Conservation (phyloP, 2,797 vertebrate species). For the Gymnodraco acuticeps region DNA sequence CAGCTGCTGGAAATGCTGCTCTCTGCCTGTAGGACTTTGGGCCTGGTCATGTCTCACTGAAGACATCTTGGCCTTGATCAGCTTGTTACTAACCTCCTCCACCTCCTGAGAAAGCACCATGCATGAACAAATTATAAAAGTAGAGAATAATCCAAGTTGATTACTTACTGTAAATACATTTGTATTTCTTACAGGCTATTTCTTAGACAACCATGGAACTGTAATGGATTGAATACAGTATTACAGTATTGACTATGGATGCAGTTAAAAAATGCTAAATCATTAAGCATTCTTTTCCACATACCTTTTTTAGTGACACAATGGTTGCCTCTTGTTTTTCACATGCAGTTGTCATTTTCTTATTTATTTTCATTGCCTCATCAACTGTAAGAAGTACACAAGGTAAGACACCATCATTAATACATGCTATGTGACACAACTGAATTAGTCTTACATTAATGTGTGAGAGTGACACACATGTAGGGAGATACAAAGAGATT, state of each 20-base stretch:
- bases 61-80: slow-evolving; percentile 89
- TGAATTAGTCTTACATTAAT: not conserved
- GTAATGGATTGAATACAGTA: not conserved
- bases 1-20: slow-evolving; percentile 89
- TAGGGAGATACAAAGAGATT: not conserved
- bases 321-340: slow-evolving; percentile 87
- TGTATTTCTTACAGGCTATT: not conserved
- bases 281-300: not conserved
- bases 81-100: slow-evolving; percentile 86
- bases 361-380: slow-evolving; percentile 90
- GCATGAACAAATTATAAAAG: slow-evolving; percentile 3
- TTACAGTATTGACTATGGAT: not conserved
- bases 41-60: slow-evolving; percentile 82
- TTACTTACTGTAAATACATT: not conserved
- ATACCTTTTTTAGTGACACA: slow-evolving; percentile 88
- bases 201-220: not conserved
- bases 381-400: slow-evolving; percentile 82
- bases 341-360: slow-evolving; percentile 86
- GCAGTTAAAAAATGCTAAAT: not conserved
- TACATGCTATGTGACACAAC: not conserved
- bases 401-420: not conserved
- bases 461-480: not conserved
- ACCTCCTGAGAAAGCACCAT: slow-evolving; percentile 83
- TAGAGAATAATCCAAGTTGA: not conserved
- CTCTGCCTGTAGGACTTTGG: slow-evolving; percentile 78